Evolutionary conservation across 1,140 invertebrate species (phyloP), one percentile per base, ranked within the genome.

Genomic region (Lutraria rhynchaena): DNA sequence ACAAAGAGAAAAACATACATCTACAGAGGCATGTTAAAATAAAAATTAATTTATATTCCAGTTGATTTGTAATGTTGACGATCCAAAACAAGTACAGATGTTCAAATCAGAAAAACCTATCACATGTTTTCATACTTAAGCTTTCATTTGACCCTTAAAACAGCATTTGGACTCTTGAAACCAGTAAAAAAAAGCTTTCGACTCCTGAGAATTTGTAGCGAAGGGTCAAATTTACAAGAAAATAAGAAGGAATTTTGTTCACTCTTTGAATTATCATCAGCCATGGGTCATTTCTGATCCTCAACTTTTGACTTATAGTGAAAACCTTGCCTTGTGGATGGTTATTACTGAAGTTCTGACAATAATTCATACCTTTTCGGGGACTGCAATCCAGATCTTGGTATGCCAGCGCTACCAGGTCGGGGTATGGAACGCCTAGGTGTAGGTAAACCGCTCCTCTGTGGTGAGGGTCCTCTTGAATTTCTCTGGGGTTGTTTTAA

Each of bases 401-500:
- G 75, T 2, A 29, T 57, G 33, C 53, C 70, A 7, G 73, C 58
- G 44, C 61, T 67, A 19, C 61, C 75, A 46, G 63, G 75, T 1
- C 75, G 60, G 5, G 75, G 75, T 67, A 78, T 78, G 0, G 29
- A 35, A 2, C 75, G 75, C 37, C 63, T 27, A 57, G 63, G 75
- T 3, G 75, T 78, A 24, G 75, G 75, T 7, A 78, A 35, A 17
- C 75, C 75, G 49, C 49, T 37, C 22, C 51, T 51, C 63, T 78
- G 60, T 27, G 75, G 75, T 19, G 75, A 78, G 15, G 41, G 27
- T 17, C 75, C 75, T 41, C 75, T 41, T n/a, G 24, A 57, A 49
- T n/a, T 55, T n/a, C 35, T 51, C 41, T 77, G 60, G 7, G 75
- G 75, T 29, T 65, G 46, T 57, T 57, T 78, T 31, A 78, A 69